These are phyloP conservation scores for Phalacrocorax brasilianus DNA, from an alignment of 2,113 vertebrate species.

Conservation along the genomic window DNA sequence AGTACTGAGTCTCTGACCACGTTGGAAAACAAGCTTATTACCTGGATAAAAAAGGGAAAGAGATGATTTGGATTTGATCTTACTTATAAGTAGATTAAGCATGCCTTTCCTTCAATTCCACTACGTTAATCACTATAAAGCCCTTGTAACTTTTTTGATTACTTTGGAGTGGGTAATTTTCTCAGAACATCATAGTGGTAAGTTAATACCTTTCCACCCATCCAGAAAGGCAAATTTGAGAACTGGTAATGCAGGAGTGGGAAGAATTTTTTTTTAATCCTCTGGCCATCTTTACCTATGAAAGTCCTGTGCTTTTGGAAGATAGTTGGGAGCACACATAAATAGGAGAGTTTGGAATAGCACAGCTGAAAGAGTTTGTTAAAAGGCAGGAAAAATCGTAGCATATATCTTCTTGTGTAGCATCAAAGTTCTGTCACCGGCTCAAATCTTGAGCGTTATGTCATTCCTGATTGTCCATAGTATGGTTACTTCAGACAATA, in stretches of 20 bases:
- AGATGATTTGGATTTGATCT: background rate
- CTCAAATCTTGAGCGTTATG: background rate
- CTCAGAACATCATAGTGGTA: background rate
- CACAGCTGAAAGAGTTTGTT: background rate
- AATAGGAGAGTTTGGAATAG: background rate
- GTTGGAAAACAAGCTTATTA: background rate
- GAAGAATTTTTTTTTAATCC: background rate
- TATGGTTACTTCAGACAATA: background rate
- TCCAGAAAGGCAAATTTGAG: background rate
- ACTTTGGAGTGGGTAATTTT: background rate
- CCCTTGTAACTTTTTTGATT: background rate
- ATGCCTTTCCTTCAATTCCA: background rate
- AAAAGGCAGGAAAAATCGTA: background rate
- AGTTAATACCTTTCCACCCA: background rate
- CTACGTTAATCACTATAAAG: background rate
- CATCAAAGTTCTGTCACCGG: background rate
- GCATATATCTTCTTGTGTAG: background rate
- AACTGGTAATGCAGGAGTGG: background rate
- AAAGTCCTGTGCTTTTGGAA: background rate
- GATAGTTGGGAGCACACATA: background rate
- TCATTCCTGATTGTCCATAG: background rate
- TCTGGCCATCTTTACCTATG: background rate
- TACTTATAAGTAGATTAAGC: background rate
- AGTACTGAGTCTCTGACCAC: background rate
- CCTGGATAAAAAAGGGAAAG: background rate